Evolutionary conservation across 2,113 vertebrate species (phyloP), one percentile per base, ranked within the genome.

Genomic region (Tachycineta bicolor): DNA sequence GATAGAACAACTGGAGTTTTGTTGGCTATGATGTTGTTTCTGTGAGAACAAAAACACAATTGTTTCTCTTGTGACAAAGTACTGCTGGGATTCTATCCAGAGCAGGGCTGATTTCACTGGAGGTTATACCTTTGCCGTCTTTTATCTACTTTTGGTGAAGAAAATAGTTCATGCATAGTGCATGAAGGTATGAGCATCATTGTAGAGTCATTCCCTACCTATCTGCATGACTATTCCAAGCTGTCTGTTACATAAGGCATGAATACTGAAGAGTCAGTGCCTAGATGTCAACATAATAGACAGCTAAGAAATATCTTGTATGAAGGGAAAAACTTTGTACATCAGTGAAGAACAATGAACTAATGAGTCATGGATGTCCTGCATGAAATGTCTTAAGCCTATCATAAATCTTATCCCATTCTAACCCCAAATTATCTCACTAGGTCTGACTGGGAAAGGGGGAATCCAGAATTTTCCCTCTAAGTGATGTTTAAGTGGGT

Each of bases 311-410:
- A 50, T 56, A n/a, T 10, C 71, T 83, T 21, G 11, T 53, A 52
- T 58, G 55, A 73, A 55, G 39, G 16, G 21, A 50, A 94, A 92
- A 59, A 58, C 80, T 88, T 52, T 69, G 71, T 67, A 89, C 70
- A 63, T 78, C 59, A 70, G 34, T 26, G 63, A 73, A 58, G 81
- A 96, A 82, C 65, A 83, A 95, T 64, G 83, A 80, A 39, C 29
- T 59, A 82, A 85, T 79, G 82, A 95, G 75, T 90, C 90, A 93
- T 39, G 76, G 39, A 63, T 80, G 63, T 80, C 83, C 96, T 77
- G 67, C 55, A 39, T 50, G 17, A 93, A 85, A 91, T 62, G 5
- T 50, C 50, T 63, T 47, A 55, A 67, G 14, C 11, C 25, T 83
- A 12, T 78, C 73, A 43, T 39, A 77, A 91, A 26, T 12, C 11